Evolutionary conservation across 2,888 invertebrate genomes (phyloP).

Genomic region (Dusona sp.): DNA sequence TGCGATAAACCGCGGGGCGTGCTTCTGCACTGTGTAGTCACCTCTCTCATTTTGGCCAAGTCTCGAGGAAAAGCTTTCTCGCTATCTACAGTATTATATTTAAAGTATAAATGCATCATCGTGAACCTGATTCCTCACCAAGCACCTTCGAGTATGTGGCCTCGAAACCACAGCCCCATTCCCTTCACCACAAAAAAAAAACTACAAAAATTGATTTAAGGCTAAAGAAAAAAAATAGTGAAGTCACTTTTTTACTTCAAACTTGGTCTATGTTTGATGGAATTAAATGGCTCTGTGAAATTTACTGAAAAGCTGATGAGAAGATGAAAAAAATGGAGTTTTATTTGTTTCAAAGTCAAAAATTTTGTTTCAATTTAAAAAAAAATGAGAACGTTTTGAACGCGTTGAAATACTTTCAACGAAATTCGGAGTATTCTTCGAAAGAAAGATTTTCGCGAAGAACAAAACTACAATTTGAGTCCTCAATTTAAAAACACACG

Average conservation of each 20-base stretch:
- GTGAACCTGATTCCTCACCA: slow-evolving; percentile 44
- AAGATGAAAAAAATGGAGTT: background rate
- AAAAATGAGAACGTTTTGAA: background rate
- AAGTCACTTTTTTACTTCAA: background rate
- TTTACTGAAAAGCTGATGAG: background rate
- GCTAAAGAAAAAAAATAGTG: background rate
- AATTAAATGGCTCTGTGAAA: background rate
- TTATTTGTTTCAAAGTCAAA: background rate
- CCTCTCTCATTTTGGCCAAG: slow-evolving; percentile 33
- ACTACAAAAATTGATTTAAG: background rate
- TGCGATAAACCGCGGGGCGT: slow-evolving; percentile 61
- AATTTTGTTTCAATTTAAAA: background rate
- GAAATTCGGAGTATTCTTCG: background rate
- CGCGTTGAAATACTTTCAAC: background rate
- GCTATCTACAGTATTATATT: slow-evolving; percentile 57
- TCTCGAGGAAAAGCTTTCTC: slow-evolving; percentile 64
- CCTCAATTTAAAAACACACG: background rate
- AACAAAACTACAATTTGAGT: background rate
- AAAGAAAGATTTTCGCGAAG: background rate
- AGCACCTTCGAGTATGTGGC: slow-evolving; percentile 47
- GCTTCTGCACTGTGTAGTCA: slow-evolving; percentile 54
- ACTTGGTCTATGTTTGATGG: background rate
- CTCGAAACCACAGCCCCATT: slow-evolving; percentile 28
- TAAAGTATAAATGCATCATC: slow-evolving; percentile 46
- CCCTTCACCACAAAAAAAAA: slow-evolving; percentile 13